Base-by-base conservation (phyloP, 2,797 vertebrate species). In the Sciurus vulgaris region DNA sequence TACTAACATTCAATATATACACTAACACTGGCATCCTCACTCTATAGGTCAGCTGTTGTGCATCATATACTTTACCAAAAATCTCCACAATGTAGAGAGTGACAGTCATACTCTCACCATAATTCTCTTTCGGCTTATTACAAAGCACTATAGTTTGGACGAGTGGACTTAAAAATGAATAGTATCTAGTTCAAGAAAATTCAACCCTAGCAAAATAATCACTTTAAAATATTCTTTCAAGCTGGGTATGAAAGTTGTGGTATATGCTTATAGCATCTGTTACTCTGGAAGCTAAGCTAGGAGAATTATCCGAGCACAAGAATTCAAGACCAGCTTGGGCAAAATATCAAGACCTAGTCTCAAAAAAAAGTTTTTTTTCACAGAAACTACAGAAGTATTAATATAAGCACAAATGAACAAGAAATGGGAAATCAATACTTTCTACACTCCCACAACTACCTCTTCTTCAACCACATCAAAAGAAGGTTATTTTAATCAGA, bases 151-250 rank as follows among this genome's bases (percentile, higher is more conserved):
- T 59, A 89, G 61, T 86, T 82, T 91, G 44, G 33, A 30, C 89
- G 11, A 84, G 86, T 65, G 41, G 38, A 92, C 76, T 90, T 94
- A 92, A 89, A 51, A 51, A 51, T 51, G 26, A 41, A 67, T 4
- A 91, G 51, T 76, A 86, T 74, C 7, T 89, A 94, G 35, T 49
- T 92, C 78, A 74, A 92, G 26, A 15, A 41, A 61, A 72, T 54
- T 13, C 86, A 92, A 89, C 1, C 33, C 28, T 82, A 33, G 94
- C 8, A 92, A 94, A 95, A 84, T 35, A 85, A 95, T 70, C 51
- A 83, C n/a, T 78, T 95, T 76, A 84, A 84, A 96, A 84, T 7
- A 89, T 44, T 93, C 30, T 77, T 86, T 41, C 72, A 56, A 79
- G 20, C 51, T 35, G 12, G 9, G 51, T 18, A 11, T 22, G 10